Evolutionary conservation across 2,888 invertebrate genomes (phyloP).

Genomic region (Endotricha flammealis): DNA sequence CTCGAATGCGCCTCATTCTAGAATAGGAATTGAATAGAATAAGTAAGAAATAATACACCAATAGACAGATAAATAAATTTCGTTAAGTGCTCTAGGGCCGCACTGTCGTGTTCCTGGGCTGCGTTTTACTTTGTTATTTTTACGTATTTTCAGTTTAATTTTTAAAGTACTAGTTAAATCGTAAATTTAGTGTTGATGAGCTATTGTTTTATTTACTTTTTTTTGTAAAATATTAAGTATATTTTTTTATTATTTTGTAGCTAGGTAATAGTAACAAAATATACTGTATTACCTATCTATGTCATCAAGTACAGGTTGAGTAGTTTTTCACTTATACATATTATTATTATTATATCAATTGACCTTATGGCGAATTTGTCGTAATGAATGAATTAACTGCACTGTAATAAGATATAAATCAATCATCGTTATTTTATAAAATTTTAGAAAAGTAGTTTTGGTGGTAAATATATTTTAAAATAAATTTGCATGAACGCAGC

Average conservation of each 20-base stretch:
- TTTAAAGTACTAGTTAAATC: conserved; percentile 48
- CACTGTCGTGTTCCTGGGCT: conserved; percentile 62
- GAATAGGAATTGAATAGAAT: conserved; percentile 75
- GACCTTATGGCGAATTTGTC: conserved; percentile 29
- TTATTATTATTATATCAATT: conserved; percentile 32
- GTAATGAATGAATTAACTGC: conserved; percentile 19
- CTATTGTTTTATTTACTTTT: conserved; percentile 59
- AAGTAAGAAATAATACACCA: conserved; percentile 67
- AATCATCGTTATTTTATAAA: conserved; percentile 11
- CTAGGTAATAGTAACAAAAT: conserved; percentile 48
- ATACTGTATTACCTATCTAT: conserved; percentile 31
- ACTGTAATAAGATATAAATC: conserved; percentile 16
- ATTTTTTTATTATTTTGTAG: conserved; percentile 59
- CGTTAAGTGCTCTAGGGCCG: conserved; percentile 61
- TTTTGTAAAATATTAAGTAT: conserved; percentile 62
- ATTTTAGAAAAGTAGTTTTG: conserved; percentile 18
- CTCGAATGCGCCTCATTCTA: conserved; percentile 48
- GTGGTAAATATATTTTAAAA: conserved; percentile 22
- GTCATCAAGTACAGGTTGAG: conserved; percentile 43
- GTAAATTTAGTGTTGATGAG: conserved; percentile 55
- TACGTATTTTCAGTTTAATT: conserved; percentile 40
- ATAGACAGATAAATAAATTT: conserved; percentile 60
- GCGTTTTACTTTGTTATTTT: conserved; percentile 49
- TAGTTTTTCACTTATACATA: conserved; percentile 35
- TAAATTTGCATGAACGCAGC: conserved; percentile 21